Evolutionary conservation across 92 coral and sea anemone genomes (phyloP).

Genomic region (Parazoanthus darwini): DNA sequence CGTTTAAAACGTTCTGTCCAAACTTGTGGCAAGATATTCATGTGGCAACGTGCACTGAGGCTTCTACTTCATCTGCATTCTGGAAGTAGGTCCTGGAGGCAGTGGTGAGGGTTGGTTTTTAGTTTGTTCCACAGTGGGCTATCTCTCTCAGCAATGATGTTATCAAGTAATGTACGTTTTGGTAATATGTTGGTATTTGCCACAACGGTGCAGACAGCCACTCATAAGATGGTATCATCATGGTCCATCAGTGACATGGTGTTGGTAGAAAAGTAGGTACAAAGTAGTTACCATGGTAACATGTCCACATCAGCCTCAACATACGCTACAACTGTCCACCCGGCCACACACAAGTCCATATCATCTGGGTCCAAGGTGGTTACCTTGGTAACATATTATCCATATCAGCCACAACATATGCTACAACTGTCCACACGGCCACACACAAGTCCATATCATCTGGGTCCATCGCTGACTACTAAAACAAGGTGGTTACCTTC

Average conservation of each 20-base stretch:
- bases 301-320: conserved; percentile 88
- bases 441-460: conserved; percentile 86
- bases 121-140: too few species aligned
- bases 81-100: too few species aligned
- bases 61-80: too few species aligned
- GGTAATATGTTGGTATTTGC: conserved; percentile 86
- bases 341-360: conserved; percentile 85
- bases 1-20: too few species aligned
- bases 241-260: conserved; percentile 89
- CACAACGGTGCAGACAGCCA: conserved; percentile 88
- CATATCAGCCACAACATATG: conserved; percentile 84
- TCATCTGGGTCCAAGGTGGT: conserved; percentile 54
- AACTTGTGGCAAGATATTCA: too few species aligned
- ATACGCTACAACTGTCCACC: conserved; percentile 90
- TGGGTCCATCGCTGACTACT: conserved; percentile 16
- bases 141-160: too few species aligned
- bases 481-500: conserved; percentile 45
- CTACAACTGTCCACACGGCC: conserved; percentile 89
- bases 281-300: conserved; percentile 68
- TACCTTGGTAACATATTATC: conserved; percentile 84
- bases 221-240: conserved; percentile 79
- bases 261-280: conserved; percentile 19
- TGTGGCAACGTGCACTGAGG: too few species aligned
- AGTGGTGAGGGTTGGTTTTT: too few species aligned
- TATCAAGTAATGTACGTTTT: conserved; percentile 15